A percentile compares a stretch with the other conserved stretches of the same genome.
Conservation (phyloP, 2,113 vertebrate genomes). For the Scomber colias region DNA sequence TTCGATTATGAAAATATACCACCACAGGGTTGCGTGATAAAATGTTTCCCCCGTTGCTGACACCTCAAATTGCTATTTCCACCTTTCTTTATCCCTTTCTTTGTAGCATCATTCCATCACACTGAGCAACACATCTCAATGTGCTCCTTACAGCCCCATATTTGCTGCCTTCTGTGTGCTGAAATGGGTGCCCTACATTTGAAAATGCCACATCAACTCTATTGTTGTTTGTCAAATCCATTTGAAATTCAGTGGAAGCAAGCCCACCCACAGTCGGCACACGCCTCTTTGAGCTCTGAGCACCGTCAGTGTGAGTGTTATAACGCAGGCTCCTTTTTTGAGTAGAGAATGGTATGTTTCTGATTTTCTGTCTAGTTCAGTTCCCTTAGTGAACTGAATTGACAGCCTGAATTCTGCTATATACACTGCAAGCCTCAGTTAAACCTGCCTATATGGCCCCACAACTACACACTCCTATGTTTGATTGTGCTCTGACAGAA, state of each 20-base stretch:
- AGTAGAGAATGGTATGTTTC: constrained; percentile 38
- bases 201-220: constrained; percentile 71
- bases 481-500: constrained; percentile 25
- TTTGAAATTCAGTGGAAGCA: constrained; percentile 56
- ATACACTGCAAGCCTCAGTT: constrained; percentile 22
- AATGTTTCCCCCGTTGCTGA: constrained; percentile 20
- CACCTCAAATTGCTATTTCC: constrained; percentile 13
- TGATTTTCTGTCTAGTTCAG: constrained; percentile 53
- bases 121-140: constrained; percentile 25
- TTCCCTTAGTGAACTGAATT: constrained; percentile 42
- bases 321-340: constrained; percentile 32
- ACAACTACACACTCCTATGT: constrained; percentile 8
- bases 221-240: constrained; percentile 68
- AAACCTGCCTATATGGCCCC: constrained; percentile 28
- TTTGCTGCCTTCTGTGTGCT: constrained; percentile 30
- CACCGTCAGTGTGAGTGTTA: constrained; percentile 24
- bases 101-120: not conserved
- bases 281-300: constrained; percentile 46
- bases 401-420: constrained; percentile 50
- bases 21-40: constrained; percentile 2
- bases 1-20: constrained; percentile 15
- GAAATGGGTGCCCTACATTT: constrained; percentile 64
- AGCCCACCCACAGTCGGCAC: constrained; percentile 54
- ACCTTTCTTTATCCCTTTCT: not conserved
- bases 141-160: constrained; percentile 7